Evolutionary conservation across 2,888 invertebrate species (phyloP), one percentile per base, ranked within the genome.

Genomic region (Bruchidius siliquastri): DNA sequence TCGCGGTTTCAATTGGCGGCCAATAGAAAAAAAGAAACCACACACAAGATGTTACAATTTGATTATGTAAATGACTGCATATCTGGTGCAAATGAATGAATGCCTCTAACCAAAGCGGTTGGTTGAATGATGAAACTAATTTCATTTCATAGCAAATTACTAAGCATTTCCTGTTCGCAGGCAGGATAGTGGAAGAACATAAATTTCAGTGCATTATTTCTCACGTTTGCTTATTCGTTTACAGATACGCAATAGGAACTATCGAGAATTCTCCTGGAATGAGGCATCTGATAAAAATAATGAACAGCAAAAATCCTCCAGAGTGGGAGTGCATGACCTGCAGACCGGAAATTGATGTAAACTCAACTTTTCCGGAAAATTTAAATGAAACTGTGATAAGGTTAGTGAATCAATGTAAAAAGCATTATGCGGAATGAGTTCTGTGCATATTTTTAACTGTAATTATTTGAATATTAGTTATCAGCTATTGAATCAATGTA

Each of bases 171-270:
- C n/a, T n/a, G n/a, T n/a, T n/a, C n/a, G n/a, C n/a, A n/a, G n/a
- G n/a, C n/a, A n/a, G n/a, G n/a, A n/a, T n/a, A n/a, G n/a, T n/a
- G n/a, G n/a, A n/a, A n/a, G n/a, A n/a, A n/a, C n/a, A n/a, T n/a
- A n/a, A n/a, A n/a, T n/a, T n/a, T n/a, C n/a, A n/a, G n/a, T n/a
- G n/a, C n/a, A n/a, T n/a, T 26, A 4, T 26, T 8, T 2, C 26
- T 26, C 26, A 26, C 8, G 26, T 26, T 26, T 26, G 8, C 8
- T 26, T 26, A 26, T 26, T 26, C 8, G 0, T 70, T 85, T 84
- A 13, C 87, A 94, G 94, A 76, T 97, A 95, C 86, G 94, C 93
- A 81, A 90, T 95, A 79, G 95, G 94, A 67, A 94, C 94, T 6
- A 92, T 92, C 0, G 92, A 93, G 79, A 92, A 91, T 71, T 90